Evolutionary conservation across 2,113 vertebrate genomes (phyloP).

Genomic region (Rhegmatorhina hoffmannsi): DNA sequence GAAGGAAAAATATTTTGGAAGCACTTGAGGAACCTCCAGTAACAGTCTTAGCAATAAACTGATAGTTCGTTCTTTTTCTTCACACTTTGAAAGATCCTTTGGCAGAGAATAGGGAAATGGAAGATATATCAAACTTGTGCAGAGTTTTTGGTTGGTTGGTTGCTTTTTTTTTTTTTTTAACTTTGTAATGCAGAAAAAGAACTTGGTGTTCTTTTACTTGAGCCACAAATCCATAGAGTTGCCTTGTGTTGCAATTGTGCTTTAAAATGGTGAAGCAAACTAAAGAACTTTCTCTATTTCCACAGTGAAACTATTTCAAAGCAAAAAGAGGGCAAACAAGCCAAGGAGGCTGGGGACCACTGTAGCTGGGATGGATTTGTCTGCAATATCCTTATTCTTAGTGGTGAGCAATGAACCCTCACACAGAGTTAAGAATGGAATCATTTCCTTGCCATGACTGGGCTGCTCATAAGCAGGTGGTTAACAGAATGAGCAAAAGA

Average conservation of each 20-base stretch:
- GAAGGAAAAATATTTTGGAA: background rate
- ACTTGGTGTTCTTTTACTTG: background rate
- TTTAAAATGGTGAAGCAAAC: accelerated
- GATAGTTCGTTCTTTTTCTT: background rate
- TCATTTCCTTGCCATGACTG: background rate
- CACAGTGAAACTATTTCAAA: background rate
- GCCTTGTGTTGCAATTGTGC: accelerated
- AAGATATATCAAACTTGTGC: background rate
- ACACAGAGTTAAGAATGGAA: background rate
- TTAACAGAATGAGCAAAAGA: background rate
- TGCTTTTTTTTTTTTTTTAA: background rate
- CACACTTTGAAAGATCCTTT: background rate
- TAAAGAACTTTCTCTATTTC: background rate
- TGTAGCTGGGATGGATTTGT: background rate
- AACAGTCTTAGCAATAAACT: background rate
- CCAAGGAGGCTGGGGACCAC: accelerated
- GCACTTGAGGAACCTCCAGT: background rate
- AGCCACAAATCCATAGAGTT: background rate
- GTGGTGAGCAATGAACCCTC: background rate
- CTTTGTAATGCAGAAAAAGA: background rate
- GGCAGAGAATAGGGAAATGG: background rate
- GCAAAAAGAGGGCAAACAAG: background rate
- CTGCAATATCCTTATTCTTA: background rate
- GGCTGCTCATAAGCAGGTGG: background rate
- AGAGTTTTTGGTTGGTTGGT: too few relatives aligned